phyloP scores from a whole-genome alignment of 2,888 invertebrate genomes.

The Drosophila gaucha region DNA sequence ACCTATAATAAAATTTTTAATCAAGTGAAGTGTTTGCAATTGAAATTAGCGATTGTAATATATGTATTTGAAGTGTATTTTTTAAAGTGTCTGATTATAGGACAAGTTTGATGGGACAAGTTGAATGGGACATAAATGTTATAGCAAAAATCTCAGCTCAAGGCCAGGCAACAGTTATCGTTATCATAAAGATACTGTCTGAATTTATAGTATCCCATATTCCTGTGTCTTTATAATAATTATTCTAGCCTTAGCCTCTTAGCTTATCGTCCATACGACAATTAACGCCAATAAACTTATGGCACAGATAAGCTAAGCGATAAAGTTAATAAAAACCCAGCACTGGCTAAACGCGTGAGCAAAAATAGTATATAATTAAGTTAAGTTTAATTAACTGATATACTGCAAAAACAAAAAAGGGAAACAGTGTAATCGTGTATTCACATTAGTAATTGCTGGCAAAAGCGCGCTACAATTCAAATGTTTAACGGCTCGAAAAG shows the following conservation, averaged over 20 bases:
- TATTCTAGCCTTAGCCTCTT: not conserved
- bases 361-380: not conserved
- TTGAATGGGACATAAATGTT: not conserved
- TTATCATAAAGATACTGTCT: conserved; percentile 17
- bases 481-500: conserved; percentile 48
- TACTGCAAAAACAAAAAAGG: conserved; percentile 4
- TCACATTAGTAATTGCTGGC: not conserved
- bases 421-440: no score
- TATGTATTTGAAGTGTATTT: not conserved
- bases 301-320: conserved; percentile 19
- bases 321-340: conserved; percentile 7
- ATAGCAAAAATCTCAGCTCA: conserved; percentile 27
- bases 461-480: conserved; percentile 20
- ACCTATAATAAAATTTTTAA: not conserved
- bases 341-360: not conserved
- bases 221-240: not conserved
- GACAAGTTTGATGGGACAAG: not conserved
- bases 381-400: not conserved
- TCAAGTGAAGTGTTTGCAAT: conserved; percentile 1
- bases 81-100: not conserved
- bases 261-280: conserved; percentile 29
- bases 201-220: conserved; percentile 12
- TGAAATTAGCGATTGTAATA: not conserved
- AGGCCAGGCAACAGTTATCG: conserved; percentile 24
- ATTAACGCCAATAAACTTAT: conserved; percentile 7